Evolutionary conservation across 2,113 vertebrate species (phyloP).

Genomic region (Glaucidium brasilianum): DNA sequence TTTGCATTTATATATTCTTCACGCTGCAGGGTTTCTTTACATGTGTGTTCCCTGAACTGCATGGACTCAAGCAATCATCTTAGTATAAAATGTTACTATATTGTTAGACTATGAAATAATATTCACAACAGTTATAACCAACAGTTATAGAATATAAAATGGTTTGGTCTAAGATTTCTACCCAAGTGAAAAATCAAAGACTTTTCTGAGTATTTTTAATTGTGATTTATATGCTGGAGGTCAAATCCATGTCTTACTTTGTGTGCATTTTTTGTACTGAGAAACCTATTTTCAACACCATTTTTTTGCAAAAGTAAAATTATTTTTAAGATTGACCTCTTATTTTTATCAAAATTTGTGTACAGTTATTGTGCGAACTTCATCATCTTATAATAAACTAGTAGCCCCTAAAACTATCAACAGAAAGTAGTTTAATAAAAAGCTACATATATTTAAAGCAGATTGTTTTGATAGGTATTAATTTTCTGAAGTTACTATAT

Average conservation of each 20-base stretch:
- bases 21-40: background rate
- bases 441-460: background rate
- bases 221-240: background rate
- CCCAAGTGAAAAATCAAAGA: background rate
- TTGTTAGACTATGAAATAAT: background rate
- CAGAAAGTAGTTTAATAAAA: background rate
- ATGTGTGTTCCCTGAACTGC: background rate
- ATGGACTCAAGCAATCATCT: background rate
- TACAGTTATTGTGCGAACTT: background rate
- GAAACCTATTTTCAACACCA: background rate
- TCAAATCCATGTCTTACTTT: background rate
- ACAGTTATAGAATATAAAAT: background rate
- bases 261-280: background rate
- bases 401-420: background rate
- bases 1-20: background rate
- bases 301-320: background rate
- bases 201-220: background rate
- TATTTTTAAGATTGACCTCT: background rate
- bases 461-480: background rate
- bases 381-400: background rate
- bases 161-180: background rate
- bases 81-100: background rate
- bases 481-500: background rate
- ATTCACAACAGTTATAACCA: background rate
- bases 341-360: background rate